Percentiles rank a stretch among this genome's conserved stretches.
Conservation (phyloP, 2,797 vertebrate species). For the Notolepis coatsorum region DNA sequence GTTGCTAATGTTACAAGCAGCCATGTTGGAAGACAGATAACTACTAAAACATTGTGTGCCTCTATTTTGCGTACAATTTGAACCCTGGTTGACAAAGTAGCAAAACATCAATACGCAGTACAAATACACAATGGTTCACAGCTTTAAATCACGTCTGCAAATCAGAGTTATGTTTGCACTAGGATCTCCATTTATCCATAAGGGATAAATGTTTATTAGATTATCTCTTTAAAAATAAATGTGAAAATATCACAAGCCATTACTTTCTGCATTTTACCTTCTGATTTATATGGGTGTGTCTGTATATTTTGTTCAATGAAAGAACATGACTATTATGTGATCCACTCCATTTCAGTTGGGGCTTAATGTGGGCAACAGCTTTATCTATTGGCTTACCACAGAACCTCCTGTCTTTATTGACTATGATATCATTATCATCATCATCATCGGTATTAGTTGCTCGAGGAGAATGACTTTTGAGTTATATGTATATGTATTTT, state of each 20-base stretch:
- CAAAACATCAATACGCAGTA: neutral
- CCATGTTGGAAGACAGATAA: neutral
- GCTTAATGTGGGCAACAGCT: slow-evolving; percentile 12
- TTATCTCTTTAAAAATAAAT: slow-evolving; percentile 9
- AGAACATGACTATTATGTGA: neutral
- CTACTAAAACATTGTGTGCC: neutral
- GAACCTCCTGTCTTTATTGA: neutral
- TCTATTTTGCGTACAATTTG: too few relatives aligned
- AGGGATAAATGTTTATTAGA: slow-evolving; percentile 3
- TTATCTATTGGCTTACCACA: slow-evolving; percentile 20
- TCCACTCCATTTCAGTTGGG: too few relatives aligned
- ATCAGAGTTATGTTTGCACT: neutral
- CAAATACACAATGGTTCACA: neutral
- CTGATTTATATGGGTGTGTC: neutral
- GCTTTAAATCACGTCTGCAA: neutral
- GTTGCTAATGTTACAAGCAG: too few relatives aligned
- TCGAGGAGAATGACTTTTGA: too few relatives aligned
- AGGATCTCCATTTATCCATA: neutral
- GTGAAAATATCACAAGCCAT: too few relatives aligned
- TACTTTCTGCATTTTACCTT: neutral
- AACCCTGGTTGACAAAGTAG: neutral
- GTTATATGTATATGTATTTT: too few relatives aligned
- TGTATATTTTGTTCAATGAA: neutral
- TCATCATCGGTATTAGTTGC: too few relatives aligned
- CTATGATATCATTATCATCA: too few relatives aligned